Evolutionary conservation across 2,113 vertebrate species (phyloP), one percentile per base, ranked within the genome.

Genomic region (Vidua macroura): DNA sequence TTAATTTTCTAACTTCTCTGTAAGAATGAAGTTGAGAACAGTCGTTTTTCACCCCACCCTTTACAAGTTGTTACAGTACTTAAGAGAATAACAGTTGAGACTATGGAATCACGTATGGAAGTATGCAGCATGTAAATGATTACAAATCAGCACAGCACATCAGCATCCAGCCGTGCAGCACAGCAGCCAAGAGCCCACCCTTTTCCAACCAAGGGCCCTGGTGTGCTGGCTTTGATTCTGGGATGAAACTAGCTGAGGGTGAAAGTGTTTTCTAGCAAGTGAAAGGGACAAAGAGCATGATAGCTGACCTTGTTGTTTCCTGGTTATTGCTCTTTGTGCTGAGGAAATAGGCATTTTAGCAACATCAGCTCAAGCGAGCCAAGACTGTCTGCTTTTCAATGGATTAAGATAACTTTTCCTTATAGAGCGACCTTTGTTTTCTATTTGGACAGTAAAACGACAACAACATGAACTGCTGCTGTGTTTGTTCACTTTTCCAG

Each of bases 111-210:
- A 46, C 1, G 2, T 75, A 88, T 83, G 90, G 90, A 93, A 93
- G 56, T 37, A 60, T 20, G 80, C 56, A 64, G 52, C 68, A 80
- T 0, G 48, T 91, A 63, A 95, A 86, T 95, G 59, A 95, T 81
- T 86, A 92, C 81, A 82, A 11, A 92, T 93, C 92, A 93, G 90
- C 31, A 9, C 48, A 73, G 21, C 43, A 74, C 95, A 96, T 96
- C 92, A 86, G 62, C 52, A 55, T 22, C 55, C 83, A 96, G 83
- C 59, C 90, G 58, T 1, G 72, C 72, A 83, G 79, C 44, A 18
- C 27, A 1, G 79, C 7, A 44, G 87, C 87, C 82, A 90, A 70
- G 72, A 85, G 56, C 46, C 49, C 72, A 77, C 82, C 59, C 79
- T 62, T 58, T 59, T n/a, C 79, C 91, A 60, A 2, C 51, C 4